Evolutionary conservation across 2,113 vertebrate species (phyloP), one percentile per base, ranked within the genome.

Genomic region (Phalacrocorax brasilianus): DNA sequence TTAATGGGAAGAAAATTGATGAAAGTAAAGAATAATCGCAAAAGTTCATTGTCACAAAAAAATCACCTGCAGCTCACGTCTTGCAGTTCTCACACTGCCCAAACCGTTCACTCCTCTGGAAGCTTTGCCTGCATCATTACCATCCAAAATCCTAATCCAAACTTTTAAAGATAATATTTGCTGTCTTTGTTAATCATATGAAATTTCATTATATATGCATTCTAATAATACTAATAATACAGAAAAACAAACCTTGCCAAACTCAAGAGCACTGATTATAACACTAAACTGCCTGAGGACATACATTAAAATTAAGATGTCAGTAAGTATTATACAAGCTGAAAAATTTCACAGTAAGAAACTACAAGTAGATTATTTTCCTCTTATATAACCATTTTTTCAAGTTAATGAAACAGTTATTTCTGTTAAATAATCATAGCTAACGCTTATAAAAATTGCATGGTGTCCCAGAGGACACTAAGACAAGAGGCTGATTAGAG

Each of bases 341-440:
- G 71, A 81, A 78, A 89, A 86, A 83, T 49, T 49, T 78, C 67
- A 79, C 40, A 52, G 47, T 53, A 71, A 74, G 47, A 85, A 91
- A 65, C 49, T 50, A 35, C 27, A 80, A 88, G 9, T 58, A 52
- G 71, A 95, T 92, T 79, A 40, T 77, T 93, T 85, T 59, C n/a
- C 38, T 95, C 30, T 82, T 59, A 44, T 32, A 83, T 63, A 87
- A 87, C 26, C 1, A 35, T 50, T 67, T 75, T 74, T 88, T 61
- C 58, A 52, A 88, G 63, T 77, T 83, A 94, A 70, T 56, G 13
- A 62, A 89, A 40, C 8, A 50, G 71, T 94, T 92, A 52, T 94
- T 89, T 95, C 66, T 91, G 42, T 93, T 93, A 94, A 94, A 83
- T 74, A 96, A 91, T 94, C 45, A 85, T 59, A 89, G 23, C 44